Base-by-base conservation (phyloP, 2,113 vertebrate genomes). In the Hyperoodon ampullatus region DNA sequence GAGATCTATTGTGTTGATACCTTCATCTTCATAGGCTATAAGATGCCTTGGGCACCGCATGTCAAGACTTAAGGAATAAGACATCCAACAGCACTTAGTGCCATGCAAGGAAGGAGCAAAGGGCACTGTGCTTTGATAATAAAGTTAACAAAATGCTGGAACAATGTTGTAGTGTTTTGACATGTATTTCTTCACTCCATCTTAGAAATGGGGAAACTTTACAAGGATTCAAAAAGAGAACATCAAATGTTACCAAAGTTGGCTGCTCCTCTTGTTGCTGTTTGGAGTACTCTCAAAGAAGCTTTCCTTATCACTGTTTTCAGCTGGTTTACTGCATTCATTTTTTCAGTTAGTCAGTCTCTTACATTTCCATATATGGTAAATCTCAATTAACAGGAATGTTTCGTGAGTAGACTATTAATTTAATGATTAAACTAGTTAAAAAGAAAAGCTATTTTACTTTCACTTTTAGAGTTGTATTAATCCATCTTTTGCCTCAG, bases 401-500 rank as follows among this genome's bases (percentile, higher is more conserved):
- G 60, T 44, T 74, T 50, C 18, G 35, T 44, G 33, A 55, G 83
- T 23, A 55, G 10, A 55, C 50, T 42, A 61, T n/a, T 72, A 53
- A 86, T 10, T 86, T 44, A 89, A 53, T 83, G 53, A 78, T 89
- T 65, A 90, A 89, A 78, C 0, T 78, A 26, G 53, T 75, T 72
- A 60, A 71, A 87, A 90, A 97, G 60, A 90, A 90, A 68, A 66
- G 50, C 24, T 39, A 89, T 30, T 95, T 89, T 81, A 55, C 47
- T 93, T 93, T 92, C 65, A 42, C 75, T 95, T 61, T 75, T 53
- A 68, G 42, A 83, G 19, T 28, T 63, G 11, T 33, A 81, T 75
- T 75, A 84, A 83, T 44, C 72, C 18, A 60, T 47, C 80, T 88
- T 94, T 82, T 85, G 35, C 33, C 80, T 83, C 71, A 39, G 72